Conservation (phyloP, 2,888 invertebrate genomes). For the Campaea margaritaria region DNA sequence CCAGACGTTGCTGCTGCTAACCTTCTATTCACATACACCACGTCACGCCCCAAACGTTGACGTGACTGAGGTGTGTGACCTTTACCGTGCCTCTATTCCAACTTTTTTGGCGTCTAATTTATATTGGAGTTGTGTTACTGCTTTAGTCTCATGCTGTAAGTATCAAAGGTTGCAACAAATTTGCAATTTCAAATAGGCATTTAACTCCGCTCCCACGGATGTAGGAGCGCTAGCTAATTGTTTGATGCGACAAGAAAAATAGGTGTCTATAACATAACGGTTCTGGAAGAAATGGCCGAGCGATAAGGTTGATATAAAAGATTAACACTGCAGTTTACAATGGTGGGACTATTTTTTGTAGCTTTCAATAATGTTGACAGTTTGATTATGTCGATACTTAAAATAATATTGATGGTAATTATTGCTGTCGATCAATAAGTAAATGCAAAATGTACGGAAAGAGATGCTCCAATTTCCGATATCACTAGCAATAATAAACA, state of each 20-base stretch:
- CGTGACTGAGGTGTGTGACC: too few relatives aligned
- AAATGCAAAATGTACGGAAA: too few relatives aligned
- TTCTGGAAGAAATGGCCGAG: conserved; percentile 16
- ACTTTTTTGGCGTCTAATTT: neutral
- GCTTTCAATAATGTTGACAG: neutral
- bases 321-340: conserved; percentile 6
- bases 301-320: conserved; percentile 19
- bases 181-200: conserved; percentile 65
- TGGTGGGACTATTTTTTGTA: too few relatives aligned
- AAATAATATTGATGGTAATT: too few relatives aligned
- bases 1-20: too few relatives aligned
- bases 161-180: conserved; percentile 53
- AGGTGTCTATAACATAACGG: conserved; percentile 46
- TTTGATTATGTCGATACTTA: neutral
- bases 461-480: too few relatives aligned
- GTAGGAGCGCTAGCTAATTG: conserved; percentile 58
- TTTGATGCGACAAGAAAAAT: conserved; percentile 68
- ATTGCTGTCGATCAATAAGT: too few relatives aligned
- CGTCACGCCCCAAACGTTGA: too few relatives aligned
- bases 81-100: too few relatives aligned
- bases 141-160: conserved; percentile 14
- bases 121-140: conserved; percentile 2
- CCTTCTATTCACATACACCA: too few relatives aligned
- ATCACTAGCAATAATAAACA: too few relatives aligned
- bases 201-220: conserved; percentile 56